A percentile compares a stretch with the other conserved stretches of the same genome.
Evolutionary conservation across 2,888 invertebrate species (phyloP).

Genomic region (Euzetes globulus): DNA sequence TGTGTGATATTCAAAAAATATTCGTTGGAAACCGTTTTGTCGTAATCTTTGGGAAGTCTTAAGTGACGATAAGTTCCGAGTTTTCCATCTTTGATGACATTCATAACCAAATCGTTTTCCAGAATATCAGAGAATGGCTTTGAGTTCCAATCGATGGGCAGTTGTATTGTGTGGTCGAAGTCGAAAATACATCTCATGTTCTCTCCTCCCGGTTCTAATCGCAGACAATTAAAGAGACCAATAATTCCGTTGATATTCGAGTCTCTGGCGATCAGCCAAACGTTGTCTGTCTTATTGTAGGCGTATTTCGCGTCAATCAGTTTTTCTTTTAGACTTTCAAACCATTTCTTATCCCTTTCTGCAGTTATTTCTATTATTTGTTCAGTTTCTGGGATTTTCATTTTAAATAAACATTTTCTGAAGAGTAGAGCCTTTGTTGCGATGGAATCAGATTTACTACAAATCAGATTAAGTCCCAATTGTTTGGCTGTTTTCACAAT

Average conservation of each 20-base stretch:
- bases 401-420: conserved; percentile 50
- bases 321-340: conserved; percentile 61
- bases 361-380: conserved; percentile 31
- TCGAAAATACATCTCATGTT: conserved; percentile 38
- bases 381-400: conserved; percentile 14
- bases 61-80: conserved; percentile 79
- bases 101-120: conserved; percentile 50
- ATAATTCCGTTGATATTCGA: conserved; percentile 50
- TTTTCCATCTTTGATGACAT: conserved; percentile 60
- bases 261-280: conserved; percentile 49
- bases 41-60: conserved; percentile 61
- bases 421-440: conserved; percentile 54
- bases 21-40: neutral
- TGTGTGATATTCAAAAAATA: neutral
- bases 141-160: conserved; percentile 43
- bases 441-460: conserved; percentile 59
- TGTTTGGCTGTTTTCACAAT: neutral
- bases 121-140: conserved; percentile 42
- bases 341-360: conserved; percentile 57
- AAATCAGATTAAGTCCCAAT: conserved; percentile 32
- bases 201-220: conserved; percentile 47
- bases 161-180: conserved; percentile 45
- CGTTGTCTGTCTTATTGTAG: conserved; percentile 44
- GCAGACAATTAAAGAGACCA: conserved; percentile 52
- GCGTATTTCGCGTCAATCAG: conserved; percentile 17